Conservation (phyloP, 2,113 vertebrate species). For the Haemorhous mexicanus region DNA sequence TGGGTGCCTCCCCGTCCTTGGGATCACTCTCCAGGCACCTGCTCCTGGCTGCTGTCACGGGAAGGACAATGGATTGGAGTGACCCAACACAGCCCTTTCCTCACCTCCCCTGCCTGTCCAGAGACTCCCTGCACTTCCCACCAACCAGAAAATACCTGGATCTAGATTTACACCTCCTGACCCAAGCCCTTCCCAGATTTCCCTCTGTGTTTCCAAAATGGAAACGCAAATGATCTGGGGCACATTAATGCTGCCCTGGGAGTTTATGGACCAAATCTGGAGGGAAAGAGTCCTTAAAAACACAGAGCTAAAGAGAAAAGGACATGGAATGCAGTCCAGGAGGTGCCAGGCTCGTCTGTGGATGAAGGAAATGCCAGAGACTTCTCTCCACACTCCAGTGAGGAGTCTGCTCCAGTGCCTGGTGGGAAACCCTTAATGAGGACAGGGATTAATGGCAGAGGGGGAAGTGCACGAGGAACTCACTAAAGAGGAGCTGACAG, state of each 20-base stretch:
- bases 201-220: not conserved
- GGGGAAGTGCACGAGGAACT: not conserved
- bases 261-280: not conserved
- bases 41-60: not conserved
- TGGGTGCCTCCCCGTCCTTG: not conserved
- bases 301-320: not conserved
- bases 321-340: not conserved
- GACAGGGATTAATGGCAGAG: conserved; percentile 37
- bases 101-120: not conserved
- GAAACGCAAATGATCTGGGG: not conserved
- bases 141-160: not conserved
- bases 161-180: not conserved
- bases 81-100: not conserved
- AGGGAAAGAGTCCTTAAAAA: not conserved
- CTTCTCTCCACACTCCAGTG: not conserved
- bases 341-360: not conserved
- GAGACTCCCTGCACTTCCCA: too few relatives aligned
- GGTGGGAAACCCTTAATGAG: not conserved
- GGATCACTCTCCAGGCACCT: not conserved
- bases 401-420: not conserved
- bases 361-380: not conserved
- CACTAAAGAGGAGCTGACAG: conserved; percentile 3
- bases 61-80: not conserved
- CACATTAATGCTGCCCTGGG: not conserved
- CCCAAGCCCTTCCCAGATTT: not conserved